A percentile compares a stretch with the other conserved stretches of the same genome.
Evolutionary conservation across 2,797 vertebrate genomes (phyloP).

Genomic region (Acanthornis magna): DNA sequence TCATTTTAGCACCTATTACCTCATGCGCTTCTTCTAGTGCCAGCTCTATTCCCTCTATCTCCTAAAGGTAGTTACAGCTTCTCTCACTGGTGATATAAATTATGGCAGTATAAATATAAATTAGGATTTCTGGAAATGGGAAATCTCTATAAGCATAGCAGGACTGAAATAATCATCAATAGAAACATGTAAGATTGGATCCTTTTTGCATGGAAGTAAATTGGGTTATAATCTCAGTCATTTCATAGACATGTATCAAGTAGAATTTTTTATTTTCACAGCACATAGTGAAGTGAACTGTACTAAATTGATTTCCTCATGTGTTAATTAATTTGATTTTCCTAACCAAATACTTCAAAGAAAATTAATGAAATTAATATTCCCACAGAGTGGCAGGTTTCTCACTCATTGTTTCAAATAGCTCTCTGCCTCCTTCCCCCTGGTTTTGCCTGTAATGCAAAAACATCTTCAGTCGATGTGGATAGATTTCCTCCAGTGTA

Average conservation of each 20-base stretch:
- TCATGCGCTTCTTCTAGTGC: background rate
- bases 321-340: slow-evolving; percentile 17
- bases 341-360: background rate
- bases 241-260: background rate
- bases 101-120: background rate
- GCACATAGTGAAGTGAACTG: background rate
- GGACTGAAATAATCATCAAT: background rate
- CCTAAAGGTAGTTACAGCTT: background rate
- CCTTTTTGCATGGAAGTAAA: background rate
- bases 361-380: background rate
- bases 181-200: background rate
- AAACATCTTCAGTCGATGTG: background rate
- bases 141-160: background rate
- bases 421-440: background rate
- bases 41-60: background rate
- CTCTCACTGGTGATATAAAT: background rate
- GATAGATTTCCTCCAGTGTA: background rate
- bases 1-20: background rate
- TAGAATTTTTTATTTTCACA: background rate
- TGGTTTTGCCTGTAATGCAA: background rate
- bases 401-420: background rate
- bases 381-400: background rate
- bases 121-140: background rate
- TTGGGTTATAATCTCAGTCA: background rate
- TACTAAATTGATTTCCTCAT: background rate